These are phyloP conservation scores for Drosophila merina DNA, from an alignment of 2,888 invertebrate species.

Conservation along the genomic window DNA sequence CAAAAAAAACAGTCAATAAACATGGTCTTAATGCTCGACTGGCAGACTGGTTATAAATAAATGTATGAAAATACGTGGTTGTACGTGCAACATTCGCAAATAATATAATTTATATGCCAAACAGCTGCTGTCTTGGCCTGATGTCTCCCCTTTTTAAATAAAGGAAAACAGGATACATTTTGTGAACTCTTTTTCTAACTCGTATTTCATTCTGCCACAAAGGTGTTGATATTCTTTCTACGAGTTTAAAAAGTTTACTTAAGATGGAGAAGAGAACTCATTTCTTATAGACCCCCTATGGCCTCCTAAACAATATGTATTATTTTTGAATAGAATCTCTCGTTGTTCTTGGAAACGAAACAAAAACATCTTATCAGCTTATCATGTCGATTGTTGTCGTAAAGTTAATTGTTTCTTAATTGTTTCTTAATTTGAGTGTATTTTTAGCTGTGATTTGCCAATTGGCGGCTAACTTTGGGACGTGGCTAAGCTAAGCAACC, in stretches of 20 bases:
- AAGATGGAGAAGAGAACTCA: no score
- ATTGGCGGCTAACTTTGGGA: background rate
- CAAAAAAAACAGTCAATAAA: slow-evolving; percentile 54
- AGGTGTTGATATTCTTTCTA: no score
- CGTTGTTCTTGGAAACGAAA: slow-evolving; percentile 15
- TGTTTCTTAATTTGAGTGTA: slow-evolving; percentile 44
- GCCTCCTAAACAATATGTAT: no score
- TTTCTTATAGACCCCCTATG: slow-evolving; percentile 6
- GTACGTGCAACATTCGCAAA: slow-evolving; percentile 3
- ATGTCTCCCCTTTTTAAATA: slow-evolving; percentile 14
- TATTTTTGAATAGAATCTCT: background rate
- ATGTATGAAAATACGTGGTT: background rate
- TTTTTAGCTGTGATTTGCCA: slow-evolving; percentile 36
- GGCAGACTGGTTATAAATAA: slow-evolving; percentile 31
- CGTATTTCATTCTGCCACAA: no score
- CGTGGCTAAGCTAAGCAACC: background rate
- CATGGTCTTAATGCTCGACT: slow-evolving; percentile 32
- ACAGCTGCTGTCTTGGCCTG: slow-evolving; percentile 40
- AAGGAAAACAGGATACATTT: slow-evolving; percentile 35
- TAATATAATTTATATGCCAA: slow-evolving; percentile 60
- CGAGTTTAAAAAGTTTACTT: no score
- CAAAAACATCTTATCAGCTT: slow-evolving; percentile 40
- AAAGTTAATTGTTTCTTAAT: slow-evolving; percentile 50
- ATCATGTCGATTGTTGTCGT: slow-evolving; percentile 35
- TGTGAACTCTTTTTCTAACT: no score